Evolutionary conservation across 2,888 invertebrate genomes (phyloP).

Genomic region (Nephrotoma guestfalica): DNA sequence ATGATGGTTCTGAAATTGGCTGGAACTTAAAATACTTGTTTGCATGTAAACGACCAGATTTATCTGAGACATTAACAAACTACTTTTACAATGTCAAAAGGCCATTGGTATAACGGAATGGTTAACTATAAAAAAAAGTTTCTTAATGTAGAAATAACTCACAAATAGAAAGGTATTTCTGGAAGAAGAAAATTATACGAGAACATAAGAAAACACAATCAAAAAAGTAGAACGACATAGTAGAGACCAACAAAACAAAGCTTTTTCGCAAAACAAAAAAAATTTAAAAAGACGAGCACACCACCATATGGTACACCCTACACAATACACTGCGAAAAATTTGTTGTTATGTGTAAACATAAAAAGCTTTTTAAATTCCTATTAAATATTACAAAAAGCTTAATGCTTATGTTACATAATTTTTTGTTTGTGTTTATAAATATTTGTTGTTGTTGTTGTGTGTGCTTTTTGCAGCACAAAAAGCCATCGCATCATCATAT

Average conservation of each 20-base stretch:
- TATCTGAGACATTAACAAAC: too few species aligned
- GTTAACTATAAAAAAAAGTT: too few species aligned
- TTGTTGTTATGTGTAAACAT: background rate
- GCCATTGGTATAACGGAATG: too few species aligned
- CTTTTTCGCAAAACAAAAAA: background rate
- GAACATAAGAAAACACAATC: too few species aligned
- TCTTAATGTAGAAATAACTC: too few species aligned
- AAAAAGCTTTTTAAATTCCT: background rate
- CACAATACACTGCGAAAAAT: background rate
- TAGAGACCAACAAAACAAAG: background rate
- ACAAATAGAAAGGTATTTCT: too few species aligned
- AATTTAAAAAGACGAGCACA: background rate
- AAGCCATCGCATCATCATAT: background rate
- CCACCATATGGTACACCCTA: background rate
- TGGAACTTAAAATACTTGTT: too few species aligned
- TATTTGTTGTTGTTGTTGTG: background rate
- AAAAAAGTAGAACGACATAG: background rate
- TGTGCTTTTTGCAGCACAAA: background rate
- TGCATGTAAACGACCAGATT: too few species aligned
- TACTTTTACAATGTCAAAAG: too few species aligned
- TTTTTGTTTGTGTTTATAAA: background rate
- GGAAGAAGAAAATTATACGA: too few species aligned
- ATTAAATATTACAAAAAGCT: background rate
- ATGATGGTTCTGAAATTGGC: too few species aligned
- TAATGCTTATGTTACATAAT: background rate